phyloP scores from a whole-genome alignment of 2,113 vertebrate genomes.

The Carollia perspicillata region DNA sequence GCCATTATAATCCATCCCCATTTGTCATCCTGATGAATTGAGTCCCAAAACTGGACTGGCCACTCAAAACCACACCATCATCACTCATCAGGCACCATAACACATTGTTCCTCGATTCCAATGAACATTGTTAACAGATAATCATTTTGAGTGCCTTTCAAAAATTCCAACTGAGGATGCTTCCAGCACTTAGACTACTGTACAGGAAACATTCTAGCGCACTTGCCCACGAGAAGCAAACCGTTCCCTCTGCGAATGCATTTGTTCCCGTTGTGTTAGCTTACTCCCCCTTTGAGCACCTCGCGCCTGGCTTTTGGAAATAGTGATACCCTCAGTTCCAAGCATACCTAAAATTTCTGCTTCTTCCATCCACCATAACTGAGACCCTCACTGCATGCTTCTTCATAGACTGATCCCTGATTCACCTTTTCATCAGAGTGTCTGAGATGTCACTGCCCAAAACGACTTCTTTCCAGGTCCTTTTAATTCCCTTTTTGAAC shows the following conservation, averaged over 20 bases:
- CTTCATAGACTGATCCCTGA: neutral
- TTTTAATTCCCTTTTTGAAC: neutral
- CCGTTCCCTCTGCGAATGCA: neutral
- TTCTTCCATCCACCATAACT: neutral
- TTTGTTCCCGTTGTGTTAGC: neutral
- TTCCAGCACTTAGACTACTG: neutral
- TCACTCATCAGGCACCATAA: neutral
- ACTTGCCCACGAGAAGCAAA: neutral
- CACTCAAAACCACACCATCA: neutral
- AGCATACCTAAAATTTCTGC: neutral
- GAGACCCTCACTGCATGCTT: neutral
- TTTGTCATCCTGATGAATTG: neutral
- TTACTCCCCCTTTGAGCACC: neutral
- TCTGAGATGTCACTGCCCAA: neutral
- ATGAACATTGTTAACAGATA: neutral
- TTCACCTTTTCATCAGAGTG: neutral
- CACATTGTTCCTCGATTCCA: neutral
- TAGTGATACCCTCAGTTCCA: neutral
- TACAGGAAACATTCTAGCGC: neutral
- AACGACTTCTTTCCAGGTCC: neutral
- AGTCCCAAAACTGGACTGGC: neutral
- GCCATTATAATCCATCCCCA: neutral
- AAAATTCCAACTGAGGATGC: neutral
- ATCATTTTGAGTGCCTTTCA: neutral
- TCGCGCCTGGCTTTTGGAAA: neutral